These are phyloP conservation scores for Epinotia nisella DNA, from an alignment of 2,888 invertebrate species.

Conservation along the genomic window DNA sequence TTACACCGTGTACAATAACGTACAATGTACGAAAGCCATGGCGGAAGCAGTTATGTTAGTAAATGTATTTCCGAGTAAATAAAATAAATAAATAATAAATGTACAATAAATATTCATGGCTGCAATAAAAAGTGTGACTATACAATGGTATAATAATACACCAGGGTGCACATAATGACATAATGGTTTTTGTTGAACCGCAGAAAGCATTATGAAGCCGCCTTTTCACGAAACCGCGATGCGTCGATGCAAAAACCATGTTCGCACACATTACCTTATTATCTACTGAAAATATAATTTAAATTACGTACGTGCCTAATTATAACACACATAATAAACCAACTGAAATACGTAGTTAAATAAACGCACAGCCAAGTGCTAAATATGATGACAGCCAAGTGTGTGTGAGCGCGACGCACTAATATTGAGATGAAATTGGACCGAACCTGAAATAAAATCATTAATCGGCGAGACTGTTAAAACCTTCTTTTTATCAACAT, in stretches of 20 bases:
- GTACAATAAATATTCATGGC: not conserved
- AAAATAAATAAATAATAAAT: no score
- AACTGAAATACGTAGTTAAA: not conserved
- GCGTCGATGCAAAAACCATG: slow-evolving; percentile 23
- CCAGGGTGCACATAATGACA: not conserved
- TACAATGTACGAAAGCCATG: no score
- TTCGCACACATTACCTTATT: not conserved
- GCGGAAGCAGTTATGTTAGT: no score
- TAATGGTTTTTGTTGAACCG: slow-evolving; percentile 23
- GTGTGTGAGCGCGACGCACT: no score
- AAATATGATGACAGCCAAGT: no score
- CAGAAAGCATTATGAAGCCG: slow-evolving; percentile 10
- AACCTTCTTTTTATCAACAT: no score
- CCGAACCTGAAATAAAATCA: no score
- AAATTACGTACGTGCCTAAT: not conserved
- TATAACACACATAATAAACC: not conserved
- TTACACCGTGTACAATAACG: no score
- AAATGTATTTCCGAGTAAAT: no score
- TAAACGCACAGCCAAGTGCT: no score
- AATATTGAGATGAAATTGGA: no score
- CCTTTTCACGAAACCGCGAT: slow-evolving; percentile 20
- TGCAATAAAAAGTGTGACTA: slow-evolving; percentile 7
- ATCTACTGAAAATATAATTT: not conserved
- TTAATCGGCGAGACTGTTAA: no score
- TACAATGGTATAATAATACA: slow-evolving; percentile 19